Evolutionary conservation across 1,140 invertebrate species (phyloP).

Genomic region (Leptonema lineaticorne): DNA sequence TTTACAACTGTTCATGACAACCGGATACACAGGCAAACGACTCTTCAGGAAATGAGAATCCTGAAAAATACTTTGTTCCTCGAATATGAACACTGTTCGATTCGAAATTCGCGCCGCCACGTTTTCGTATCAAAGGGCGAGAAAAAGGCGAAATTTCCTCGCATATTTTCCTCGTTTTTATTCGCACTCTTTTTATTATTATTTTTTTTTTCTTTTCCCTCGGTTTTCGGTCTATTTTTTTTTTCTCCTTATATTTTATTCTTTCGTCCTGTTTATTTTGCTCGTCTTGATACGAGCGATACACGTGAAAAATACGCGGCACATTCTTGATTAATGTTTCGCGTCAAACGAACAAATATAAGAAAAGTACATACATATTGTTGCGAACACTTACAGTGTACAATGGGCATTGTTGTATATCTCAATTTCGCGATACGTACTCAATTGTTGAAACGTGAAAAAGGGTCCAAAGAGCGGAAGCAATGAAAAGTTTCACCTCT

Average conservation of each 20-base stretch:
- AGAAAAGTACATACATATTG: not conserved
- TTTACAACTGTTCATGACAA: conserved; percentile 32
- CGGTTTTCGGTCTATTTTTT: too few species aligned
- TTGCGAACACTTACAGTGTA: too few species aligned
- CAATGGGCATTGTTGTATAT: too few species aligned
- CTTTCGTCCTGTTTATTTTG: not conserved
- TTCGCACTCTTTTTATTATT: too few species aligned
- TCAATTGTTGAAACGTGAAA: too few species aligned
- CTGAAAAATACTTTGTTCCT: conserved; percentile 38
- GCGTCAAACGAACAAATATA: conserved; percentile 18
- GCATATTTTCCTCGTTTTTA: not conserved
- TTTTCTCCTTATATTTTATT: too few species aligned
- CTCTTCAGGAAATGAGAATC: conserved; percentile 36
- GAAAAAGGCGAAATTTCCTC: not conserved
- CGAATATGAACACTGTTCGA: conserved; percentile 15
- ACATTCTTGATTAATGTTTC: conserved; percentile 17
- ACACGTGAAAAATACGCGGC: conserved; percentile 16
- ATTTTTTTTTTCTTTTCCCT: too few species aligned
- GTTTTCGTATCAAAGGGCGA: not conserved
- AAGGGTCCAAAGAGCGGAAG: too few species aligned
- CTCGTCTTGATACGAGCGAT: not conserved
- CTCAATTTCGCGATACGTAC: too few species aligned
- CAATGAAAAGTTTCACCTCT: too few species aligned
- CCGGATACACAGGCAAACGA: conserved; percentile 39
- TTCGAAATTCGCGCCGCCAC: conserved; percentile 15